Conservation (phyloP, 2,113 vertebrate genomes). For the Mionectes macconnelli region DNA sequence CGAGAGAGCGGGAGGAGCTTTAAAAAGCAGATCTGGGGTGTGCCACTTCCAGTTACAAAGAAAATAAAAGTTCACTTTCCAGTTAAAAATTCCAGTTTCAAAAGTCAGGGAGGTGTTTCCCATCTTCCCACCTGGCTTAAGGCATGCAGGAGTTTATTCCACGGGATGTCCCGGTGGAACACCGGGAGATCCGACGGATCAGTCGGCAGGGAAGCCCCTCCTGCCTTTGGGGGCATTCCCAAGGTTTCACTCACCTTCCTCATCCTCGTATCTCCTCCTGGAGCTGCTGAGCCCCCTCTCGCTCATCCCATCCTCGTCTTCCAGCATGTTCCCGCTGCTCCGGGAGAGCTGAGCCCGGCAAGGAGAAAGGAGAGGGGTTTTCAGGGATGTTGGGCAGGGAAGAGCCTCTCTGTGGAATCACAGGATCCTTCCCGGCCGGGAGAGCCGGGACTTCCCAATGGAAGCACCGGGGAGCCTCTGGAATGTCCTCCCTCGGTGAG, state of each 20-base stretch:
- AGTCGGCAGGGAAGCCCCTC: rapidly evolving
- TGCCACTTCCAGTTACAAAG: background rate
- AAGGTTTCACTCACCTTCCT: slow-evolving; percentile 76
- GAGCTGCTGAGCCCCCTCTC: slow-evolving; percentile 70
- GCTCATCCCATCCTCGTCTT: slow-evolving; percentile 71
- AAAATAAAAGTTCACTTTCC: too few relatives aligned
- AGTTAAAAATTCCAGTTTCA: too few relatives aligned
- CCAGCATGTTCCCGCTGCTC: slow-evolving; percentile 70
- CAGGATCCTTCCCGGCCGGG: rapidly evolving
- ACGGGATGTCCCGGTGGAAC: background rate
- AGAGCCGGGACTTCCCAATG: rapidly evolving
- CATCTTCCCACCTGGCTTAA: too few relatives aligned
- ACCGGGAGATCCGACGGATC: rapidly evolving
- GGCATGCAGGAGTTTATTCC: too few relatives aligned
- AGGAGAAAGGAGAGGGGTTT: background rate
- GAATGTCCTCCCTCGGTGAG: background rate
- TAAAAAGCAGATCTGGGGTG: too few relatives aligned
- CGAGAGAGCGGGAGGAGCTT: too few relatives aligned
- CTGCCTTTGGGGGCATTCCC: background rate
- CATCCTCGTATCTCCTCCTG: slow-evolving; percentile 81
- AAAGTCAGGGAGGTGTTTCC: too few relatives aligned
- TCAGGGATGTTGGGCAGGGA: background rate
- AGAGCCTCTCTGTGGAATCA: background rate
- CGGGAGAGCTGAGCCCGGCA: background rate
- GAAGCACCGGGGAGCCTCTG: rapidly evolving